These are phyloP conservation scores for Taeniopygia guttata DNA, from an alignment of 2,797 vertebrate species.

Conservation along the genomic window DNA sequence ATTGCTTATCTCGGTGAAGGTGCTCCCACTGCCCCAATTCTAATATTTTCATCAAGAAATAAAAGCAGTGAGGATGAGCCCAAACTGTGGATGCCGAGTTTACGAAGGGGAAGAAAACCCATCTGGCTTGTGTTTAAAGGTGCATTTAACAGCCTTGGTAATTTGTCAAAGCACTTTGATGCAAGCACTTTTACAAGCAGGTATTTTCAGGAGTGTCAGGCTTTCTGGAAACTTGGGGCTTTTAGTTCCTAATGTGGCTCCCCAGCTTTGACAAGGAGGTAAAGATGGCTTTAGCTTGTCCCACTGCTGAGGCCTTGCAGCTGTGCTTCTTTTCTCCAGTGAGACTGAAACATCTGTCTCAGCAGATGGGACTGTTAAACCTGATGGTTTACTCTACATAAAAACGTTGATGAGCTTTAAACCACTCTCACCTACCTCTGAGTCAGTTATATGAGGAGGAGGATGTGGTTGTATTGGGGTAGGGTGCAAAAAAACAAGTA, in stretches of 20 bases:
- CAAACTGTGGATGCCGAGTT: neutral
- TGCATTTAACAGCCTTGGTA: neutral
- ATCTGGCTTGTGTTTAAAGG: neutral
- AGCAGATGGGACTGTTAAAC: neutral
- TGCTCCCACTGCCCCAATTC: neutral
- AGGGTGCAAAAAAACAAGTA: neutral
- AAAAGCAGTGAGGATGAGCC: neutral
- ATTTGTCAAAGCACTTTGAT: neutral
- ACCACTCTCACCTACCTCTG: neutral
- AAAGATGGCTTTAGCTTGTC: neutral
- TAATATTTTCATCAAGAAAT: neutral
- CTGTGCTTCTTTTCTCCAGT: neutral
- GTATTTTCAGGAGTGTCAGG: neutral
- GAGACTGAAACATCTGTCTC: neutral
- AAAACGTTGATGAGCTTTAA: neutral
- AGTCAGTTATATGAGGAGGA: neutral
- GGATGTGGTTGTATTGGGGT: neutral
- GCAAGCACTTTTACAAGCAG: neutral
- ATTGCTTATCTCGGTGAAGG: neutral
- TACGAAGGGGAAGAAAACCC: neutral
- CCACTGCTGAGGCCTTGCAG: neutral
- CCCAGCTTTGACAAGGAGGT: neutral
- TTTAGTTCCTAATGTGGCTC: neutral
- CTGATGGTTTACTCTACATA: neutral
- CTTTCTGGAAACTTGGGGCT: neutral